Evolutionary conservation across 2,113 vertebrate species (phyloP).

Genomic region (Verasper variegatus): DNA sequence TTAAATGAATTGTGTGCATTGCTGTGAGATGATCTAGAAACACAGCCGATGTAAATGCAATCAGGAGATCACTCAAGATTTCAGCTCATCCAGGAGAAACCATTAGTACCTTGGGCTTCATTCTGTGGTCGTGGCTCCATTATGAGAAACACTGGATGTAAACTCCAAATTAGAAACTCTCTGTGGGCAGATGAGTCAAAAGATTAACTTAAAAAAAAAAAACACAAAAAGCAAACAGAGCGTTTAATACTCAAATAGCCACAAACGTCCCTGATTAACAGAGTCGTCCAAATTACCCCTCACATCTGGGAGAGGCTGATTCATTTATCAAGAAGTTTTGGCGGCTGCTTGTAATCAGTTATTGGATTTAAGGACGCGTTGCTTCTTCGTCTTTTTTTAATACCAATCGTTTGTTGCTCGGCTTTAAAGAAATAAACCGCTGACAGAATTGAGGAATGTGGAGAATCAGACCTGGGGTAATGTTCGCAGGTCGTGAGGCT

Average conservation of each 20-base stretch:
- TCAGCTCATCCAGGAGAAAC: too few relatives aligned
- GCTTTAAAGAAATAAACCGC: conserved; percentile 13
- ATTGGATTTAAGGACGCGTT: conserved; percentile 8
- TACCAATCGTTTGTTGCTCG: neutral
- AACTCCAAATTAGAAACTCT: conserved; percentile 4
- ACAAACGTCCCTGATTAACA: conserved; percentile 11
- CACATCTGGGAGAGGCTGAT: conserved; percentile 43
- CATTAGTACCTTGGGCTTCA: neutral
- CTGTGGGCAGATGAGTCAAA: conserved; percentile 23
- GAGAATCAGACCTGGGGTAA: neutral
- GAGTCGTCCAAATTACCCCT: conserved; percentile 40
- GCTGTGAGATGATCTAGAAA: too few relatives aligned
- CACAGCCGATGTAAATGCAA: neutral
- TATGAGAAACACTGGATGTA: neutral
- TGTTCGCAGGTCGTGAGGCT: conserved; percentile 15
- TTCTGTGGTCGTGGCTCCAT: neutral
- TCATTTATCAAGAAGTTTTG: conserved; percentile 54
- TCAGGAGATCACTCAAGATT: too few relatives aligned
- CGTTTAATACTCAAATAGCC: neutral
- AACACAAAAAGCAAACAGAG: conserved; percentile 3
- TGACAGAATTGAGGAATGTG: neutral
- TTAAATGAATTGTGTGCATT: too few relatives aligned
- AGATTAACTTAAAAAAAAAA: conserved; percentile 9
- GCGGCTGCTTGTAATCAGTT: conserved; percentile 44
- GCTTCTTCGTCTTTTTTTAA: neutral